Percentiles rank a stretch among this genome's conserved stretches.
Conservation (phyloP, 2,888 invertebrate genomes). For the Desoria tigrina region DNA sequence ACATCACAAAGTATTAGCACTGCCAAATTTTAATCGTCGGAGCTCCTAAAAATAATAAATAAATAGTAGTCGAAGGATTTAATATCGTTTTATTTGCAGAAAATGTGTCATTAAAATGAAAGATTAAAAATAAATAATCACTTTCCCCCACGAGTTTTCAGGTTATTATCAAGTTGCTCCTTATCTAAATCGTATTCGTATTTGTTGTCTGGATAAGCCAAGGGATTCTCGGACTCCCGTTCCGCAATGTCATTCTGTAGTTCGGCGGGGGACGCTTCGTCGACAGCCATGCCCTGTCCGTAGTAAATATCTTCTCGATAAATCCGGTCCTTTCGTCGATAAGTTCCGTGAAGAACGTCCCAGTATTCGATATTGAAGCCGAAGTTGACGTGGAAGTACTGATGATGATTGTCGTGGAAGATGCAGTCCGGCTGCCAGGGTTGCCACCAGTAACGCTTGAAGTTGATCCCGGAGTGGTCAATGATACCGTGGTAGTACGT, state of each 20-base stretch:
- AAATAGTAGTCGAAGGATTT: too few relatives aligned
- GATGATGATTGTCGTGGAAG: conserved; percentile 76
- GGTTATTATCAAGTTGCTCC: not conserved
- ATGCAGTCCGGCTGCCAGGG: conserved; percentile 65
- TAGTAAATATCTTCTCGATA: conserved; percentile 71
- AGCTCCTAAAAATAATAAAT: too few relatives aligned
- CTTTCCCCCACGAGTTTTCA: too few relatives aligned
- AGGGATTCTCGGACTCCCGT: conserved; percentile 60
- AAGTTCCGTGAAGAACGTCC: conserved; percentile 73
- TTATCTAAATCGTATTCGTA: conserved; percentile 55
- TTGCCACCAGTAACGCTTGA: conserved; percentile 73
- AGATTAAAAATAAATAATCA: too few relatives aligned
- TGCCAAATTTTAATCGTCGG: too few relatives aligned
- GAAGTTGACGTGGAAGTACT: conserved; percentile 76
- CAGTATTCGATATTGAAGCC: conserved; percentile 71
- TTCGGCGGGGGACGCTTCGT: conserved; percentile 61
- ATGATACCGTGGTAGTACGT: conserved; percentile 73
- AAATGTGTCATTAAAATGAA: too few relatives aligned
- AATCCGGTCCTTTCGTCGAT: conserved; percentile 64
- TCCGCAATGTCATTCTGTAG: conserved; percentile 60
- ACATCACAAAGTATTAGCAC: too few relatives aligned
- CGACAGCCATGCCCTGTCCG: conserved; percentile 62
- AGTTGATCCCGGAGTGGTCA: conserved; percentile 74
- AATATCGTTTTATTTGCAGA: too few relatives aligned
- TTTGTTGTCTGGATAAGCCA: conserved; percentile 58